Base-by-base conservation (phyloP, 2,797 vertebrate genomes). In the Vultur gryphus region DNA sequence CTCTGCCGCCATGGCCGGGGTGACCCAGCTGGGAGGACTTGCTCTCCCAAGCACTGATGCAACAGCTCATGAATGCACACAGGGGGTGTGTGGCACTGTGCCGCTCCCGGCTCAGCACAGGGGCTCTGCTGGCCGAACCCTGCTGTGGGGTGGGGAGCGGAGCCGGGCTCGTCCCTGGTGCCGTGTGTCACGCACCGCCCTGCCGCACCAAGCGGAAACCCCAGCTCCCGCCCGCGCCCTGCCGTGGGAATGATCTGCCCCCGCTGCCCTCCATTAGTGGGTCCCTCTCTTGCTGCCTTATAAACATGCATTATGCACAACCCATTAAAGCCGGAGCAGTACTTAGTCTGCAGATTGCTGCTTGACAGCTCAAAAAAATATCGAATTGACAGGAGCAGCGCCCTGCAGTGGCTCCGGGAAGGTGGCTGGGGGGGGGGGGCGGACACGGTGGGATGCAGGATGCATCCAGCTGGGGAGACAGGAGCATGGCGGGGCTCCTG, bases 21-120 rank as follows among this genome's bases (percentile, higher is more conserved):
- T 64, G 86, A 31, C 37, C 62, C 54, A 10, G 26, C 13, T 5
- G 57, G 43, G 41, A 67, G 73, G 73, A 14, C 6, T 9, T 14
- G 64, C 11, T 19, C 28, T 87, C 16, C 54, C 72, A 16, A 33
- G 23, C 10, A 4, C 70, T 8, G 1, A 0, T 1, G 24, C n/a
- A 14, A 11, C 76, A 48, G 61, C 39, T 16, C n/a, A 1, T 7
- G 7, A 4, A 4, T 3, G 6, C 7, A 0, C 1, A 0, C 9
- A 1, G 0, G 7, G 65, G 58, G 21, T 16, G 76, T 43, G 94
- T 2, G 8, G 48, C 62, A 7, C 52, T 2, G 11, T 1, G 61
- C 15, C 66, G 10, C 76, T 76, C 80, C 80, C 20, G 5, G 70
- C 82, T 39, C 2, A 2, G 16, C 52, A 1, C 31, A 1, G 49